Evolutionary conservation across 2,113 vertebrate genomes (phyloP).

Genomic region (Nothoprocta perdicaria): DNA sequence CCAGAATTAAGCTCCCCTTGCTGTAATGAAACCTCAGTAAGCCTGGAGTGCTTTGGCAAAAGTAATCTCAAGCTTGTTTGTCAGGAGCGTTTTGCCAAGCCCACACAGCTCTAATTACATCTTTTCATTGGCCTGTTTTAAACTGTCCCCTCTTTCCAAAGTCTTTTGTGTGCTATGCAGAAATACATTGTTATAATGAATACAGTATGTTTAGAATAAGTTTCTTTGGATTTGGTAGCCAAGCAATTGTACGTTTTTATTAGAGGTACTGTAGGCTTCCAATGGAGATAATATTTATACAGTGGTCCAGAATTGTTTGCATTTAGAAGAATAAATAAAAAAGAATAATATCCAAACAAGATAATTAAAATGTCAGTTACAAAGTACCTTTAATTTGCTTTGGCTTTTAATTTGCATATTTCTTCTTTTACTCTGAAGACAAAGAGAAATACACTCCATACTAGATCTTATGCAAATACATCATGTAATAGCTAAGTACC

Average conservation of each 20-base stretch:
- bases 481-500: neutral
- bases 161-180: constrained; percentile 69
- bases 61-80: constrained; percentile 52
- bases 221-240: constrained; percentile 72
- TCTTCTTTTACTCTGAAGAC: constrained; percentile 59
- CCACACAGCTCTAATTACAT: constrained; percentile 75
- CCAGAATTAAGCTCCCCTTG: constrained; percentile 51
- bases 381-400: constrained; percentile 66
- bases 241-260: constrained; percentile 71
- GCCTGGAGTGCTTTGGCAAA: constrained; percentile 68
- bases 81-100: constrained; percentile 70
- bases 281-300: constrained; percentile 78
- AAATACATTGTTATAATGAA: constrained; percentile 68
- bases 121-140: constrained; percentile 66
- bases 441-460: constrained; percentile 56
- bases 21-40: constrained; percentile 54
- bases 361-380: constrained; percentile 79
- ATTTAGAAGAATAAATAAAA: constrained; percentile 77
- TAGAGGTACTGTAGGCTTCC: constrained; percentile 70
- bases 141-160: constrained; percentile 61
- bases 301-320: constrained; percentile 69
- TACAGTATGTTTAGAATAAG: constrained; percentile 71
- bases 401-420: constrained; percentile 74
- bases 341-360: constrained; percentile 78
- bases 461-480: constrained; percentile 4